Conservation (phyloP, 37 sponge, comb jelly and placozoan genomes). For the Lycopodina hypogea region DNA sequence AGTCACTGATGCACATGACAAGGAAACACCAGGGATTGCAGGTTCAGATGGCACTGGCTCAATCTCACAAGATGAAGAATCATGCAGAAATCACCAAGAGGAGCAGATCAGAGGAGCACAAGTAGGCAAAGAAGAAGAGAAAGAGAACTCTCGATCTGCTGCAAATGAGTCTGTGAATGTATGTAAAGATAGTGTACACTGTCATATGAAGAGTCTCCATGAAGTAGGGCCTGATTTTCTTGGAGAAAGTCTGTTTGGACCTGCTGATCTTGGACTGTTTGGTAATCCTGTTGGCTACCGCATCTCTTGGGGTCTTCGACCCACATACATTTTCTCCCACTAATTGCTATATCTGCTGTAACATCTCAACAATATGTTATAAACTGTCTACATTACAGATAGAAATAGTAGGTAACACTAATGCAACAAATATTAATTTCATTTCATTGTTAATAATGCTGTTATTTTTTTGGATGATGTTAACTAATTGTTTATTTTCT, state of each 20-base stretch:
- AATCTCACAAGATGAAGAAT: background rate
- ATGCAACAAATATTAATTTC: no score
- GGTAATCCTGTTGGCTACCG: slow-evolving; percentile 8
- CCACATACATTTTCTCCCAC: no score
- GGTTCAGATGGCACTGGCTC: background rate
- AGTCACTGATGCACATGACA: background rate
- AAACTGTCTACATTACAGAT: no score
- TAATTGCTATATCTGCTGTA: no score
- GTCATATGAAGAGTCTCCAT: background rate
- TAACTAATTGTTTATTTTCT: no score
- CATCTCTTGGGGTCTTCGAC: background rate
- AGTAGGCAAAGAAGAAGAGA: slow-evolving; percentile 11
- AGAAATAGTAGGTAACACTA: no score
- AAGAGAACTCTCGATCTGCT: background rate
- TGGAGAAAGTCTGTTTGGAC: no score
- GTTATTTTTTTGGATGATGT: no score
- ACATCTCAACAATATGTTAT: no score
- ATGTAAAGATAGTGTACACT: background rate
- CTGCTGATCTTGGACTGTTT: no score
- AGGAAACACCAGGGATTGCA: background rate
- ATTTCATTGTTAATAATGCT: no score
- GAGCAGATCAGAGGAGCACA: background rate
- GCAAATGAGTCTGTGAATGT: background rate
- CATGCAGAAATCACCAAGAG: no score
- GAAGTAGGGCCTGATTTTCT: background rate